phyloP scores from a whole-genome alignment of 1,140 invertebrate genomes.

The Procambarus virginalis region DNA sequence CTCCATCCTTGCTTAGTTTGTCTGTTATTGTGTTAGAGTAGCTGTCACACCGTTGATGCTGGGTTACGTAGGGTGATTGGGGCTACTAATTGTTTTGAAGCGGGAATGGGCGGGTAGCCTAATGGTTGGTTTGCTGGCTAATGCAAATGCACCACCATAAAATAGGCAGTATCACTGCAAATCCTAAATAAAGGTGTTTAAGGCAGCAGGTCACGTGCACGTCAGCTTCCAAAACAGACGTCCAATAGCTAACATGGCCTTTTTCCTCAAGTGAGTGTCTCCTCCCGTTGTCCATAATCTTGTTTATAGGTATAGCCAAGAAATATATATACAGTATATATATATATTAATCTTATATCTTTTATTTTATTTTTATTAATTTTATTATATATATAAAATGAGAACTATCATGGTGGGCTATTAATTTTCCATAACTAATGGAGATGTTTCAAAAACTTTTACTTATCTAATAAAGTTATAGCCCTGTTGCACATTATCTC shows the following conservation, averaged over 20 bases:
- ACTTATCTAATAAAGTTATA: conserved; percentile 17
- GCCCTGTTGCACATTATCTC: conserved; percentile 16
- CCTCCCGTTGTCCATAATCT: conserved; percentile 36
- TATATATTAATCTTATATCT: conserved; percentile 22
- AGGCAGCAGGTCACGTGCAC: conserved; percentile 53
- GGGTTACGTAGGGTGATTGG: conserved; percentile 60
- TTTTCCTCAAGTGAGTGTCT: conserved; percentile 25
- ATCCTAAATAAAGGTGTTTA: background rate
- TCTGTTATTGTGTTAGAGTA: conserved; percentile 57
- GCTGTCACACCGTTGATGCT: conserved; percentile 64
- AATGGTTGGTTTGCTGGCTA: conserved; percentile 16
- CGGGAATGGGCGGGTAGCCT: conserved; percentile 49
- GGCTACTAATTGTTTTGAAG: conserved; percentile 59
- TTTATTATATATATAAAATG: conserved; percentile 21
- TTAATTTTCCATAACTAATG: background rate
- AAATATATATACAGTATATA: conserved; percentile 43
- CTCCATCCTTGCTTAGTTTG: conserved; percentile 63
- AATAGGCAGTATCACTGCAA: conserved; percentile 20
- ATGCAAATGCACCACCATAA: background rate
- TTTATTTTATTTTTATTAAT: conserved; percentile 35
- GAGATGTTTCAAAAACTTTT: too few species aligned
- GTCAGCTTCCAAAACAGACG: conserved; percentile 41
- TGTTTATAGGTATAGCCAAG: conserved; percentile 53
- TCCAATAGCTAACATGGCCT: conserved; percentile 53
- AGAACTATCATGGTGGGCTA: conserved; percentile 7